Conservation (phyloP, 2,888 invertebrate genomes). For the Eupsilia transversa region DNA sequence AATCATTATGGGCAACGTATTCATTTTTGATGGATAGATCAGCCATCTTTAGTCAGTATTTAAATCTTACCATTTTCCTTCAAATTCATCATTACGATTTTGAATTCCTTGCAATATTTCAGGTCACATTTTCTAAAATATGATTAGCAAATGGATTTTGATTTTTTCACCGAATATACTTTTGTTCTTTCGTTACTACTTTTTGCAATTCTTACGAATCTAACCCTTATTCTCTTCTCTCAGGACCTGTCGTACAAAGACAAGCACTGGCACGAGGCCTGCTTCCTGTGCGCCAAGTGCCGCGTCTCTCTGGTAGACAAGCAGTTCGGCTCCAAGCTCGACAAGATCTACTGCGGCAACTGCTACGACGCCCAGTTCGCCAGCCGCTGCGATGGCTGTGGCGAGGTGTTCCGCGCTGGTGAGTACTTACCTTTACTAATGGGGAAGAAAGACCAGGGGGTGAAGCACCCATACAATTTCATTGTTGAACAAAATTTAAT, state of each 20-base stretch:
- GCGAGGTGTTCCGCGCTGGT: conserved; percentile 99
- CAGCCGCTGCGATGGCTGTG: conserved; percentile 99
- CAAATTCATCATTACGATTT: not conserved
- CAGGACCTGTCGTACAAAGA: conserved; percentile 99
- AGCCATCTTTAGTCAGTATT: not conserved
- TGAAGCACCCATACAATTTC: not conserved
- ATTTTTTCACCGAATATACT: not conserved
- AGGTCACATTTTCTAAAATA: not conserved
- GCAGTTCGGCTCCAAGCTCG: conserved; percentile 99
- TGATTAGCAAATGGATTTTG: not conserved
- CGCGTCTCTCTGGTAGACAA: conserved; percentile 99
- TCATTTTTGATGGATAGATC: not conserved
- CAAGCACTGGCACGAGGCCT: conserved; percentile 99
- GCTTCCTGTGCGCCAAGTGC: conserved; percentile 99
- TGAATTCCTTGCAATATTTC: not conserved
- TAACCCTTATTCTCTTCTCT: conserved; percentile 15
- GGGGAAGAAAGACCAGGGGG: not conserved
- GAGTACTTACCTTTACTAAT: conserved; percentile 81
- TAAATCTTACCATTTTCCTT: not conserved
- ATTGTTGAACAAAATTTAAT: not conserved
- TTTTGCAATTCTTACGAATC: not conserved
- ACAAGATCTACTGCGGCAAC: conserved; percentile 99
- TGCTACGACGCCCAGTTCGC: conserved; percentile 99
- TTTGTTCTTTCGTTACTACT: not conserved
- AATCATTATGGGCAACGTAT: not conserved